Conservation (phyloP, 64 coral and sea anemone species). For the Pachyseris speciosa region DNA sequence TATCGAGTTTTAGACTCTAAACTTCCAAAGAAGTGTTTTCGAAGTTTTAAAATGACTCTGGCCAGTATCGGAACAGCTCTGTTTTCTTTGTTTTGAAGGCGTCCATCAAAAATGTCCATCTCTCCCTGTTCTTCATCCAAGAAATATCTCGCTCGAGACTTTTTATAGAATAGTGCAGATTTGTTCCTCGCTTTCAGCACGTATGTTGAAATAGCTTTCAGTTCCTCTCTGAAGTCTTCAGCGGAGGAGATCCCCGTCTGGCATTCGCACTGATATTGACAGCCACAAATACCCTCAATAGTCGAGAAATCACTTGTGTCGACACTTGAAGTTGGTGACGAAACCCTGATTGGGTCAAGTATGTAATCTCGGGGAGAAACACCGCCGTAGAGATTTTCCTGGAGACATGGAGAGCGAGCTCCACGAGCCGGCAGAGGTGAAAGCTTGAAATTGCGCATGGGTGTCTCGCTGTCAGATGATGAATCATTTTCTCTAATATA, state of each 20-base stretch:
- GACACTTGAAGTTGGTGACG: slow-evolving; percentile 77
- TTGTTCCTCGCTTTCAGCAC: slow-evolving; percentile 59
- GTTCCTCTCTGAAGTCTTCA: slow-evolving; percentile 80
- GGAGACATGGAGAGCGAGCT: neutral
- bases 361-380: neutral
- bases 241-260: slow-evolving; percentile 78
- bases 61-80: slow-evolving; percentile 71
- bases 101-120: slow-evolving; percentile 62
- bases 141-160: slow-evolving; percentile 35
- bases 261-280: slow-evolving; percentile 70
- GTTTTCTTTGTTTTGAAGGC: slow-evolving; percentile 1
- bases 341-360: neutral
- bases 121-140: slow-evolving; percentile 90
- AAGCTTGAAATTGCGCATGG: neutral
- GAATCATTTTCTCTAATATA: neutral
- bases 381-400: neutral
- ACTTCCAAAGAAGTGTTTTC: slow-evolving; percentile 87
- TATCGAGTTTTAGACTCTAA: slow-evolving; percentile 36
- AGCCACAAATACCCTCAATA: slow-evolving; percentile 40
- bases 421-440: neutral
- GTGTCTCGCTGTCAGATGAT: neutral
- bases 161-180: slow-evolving; percentile 7
- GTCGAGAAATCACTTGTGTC: slow-evolving; percentile 78
- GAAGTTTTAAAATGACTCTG: slow-evolving; percentile 74
- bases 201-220: slow-evolving; percentile 76